phyloP scores from a whole-genome alignment of 2,113 vertebrate genomes.

The Zootoca vivipara region DNA sequence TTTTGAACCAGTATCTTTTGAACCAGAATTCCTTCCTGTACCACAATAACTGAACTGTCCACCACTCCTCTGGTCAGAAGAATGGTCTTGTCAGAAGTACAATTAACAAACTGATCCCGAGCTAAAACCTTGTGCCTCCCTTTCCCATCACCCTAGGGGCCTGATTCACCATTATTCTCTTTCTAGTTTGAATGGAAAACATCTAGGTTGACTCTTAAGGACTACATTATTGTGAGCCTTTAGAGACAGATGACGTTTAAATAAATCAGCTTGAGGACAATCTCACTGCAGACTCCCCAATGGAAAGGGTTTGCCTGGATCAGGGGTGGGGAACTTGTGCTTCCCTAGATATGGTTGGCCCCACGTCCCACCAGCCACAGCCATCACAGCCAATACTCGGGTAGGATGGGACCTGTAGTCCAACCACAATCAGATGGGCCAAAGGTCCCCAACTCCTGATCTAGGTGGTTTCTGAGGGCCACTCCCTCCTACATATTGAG shows the following conservation, averaged over 20 bases:
- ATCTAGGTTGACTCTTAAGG: not conserved
- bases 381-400: too few species aligned
- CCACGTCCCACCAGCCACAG: too few species aligned
- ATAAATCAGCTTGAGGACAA: not conserved
- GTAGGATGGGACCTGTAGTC: not conserved
- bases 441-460: not conserved
- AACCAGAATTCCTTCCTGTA: not conserved
- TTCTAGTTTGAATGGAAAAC: fast-evolving
- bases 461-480: not conserved
- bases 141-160: too few species aligned
- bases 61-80: not conserved
- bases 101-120: not conserved
- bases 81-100: not conserved
- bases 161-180: not conserved
- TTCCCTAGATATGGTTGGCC: too few species aligned
- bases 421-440: too few species aligned
- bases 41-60: not conserved
- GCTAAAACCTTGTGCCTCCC: fast-evolving
- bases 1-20: not conserved
- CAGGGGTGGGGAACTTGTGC: too few species aligned
- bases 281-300: not conserved
- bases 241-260: not conserved
- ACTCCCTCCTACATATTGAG: not conserved
- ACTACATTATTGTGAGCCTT: not conserved
- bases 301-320: not conserved